These are phyloP conservation scores for Hecatera dysodea DNA, from an alignment of 2,888 invertebrate species.

Conservation along the genomic window DNA sequence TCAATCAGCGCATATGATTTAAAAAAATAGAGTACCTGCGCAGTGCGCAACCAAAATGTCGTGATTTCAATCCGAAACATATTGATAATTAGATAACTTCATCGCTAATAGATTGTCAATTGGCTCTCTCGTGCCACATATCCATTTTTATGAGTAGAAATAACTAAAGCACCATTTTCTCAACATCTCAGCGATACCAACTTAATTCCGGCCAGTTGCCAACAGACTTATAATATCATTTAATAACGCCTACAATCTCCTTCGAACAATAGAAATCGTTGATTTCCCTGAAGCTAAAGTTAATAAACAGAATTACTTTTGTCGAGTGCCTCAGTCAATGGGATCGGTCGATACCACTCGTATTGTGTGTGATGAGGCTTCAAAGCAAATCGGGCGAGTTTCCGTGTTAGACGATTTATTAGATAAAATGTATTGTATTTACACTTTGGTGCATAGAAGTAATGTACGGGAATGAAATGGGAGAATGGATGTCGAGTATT, in stretches of 20 bases:
- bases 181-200: not conserved
- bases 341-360: conserved; percentile 49
- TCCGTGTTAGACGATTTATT: conserved; percentile 51
- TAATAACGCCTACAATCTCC: conserved; percentile 4
- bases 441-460: conserved; percentile 47
- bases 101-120: not conserved
- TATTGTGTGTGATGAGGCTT: conserved; percentile 54
- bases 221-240: conserved; percentile 23
- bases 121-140: too few species aligned
- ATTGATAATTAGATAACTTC: too few species aligned
- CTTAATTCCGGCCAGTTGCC: not conserved
- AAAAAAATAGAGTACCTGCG: too few species aligned
- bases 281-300: conserved; percentile 33
- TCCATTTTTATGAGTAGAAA: too few species aligned
- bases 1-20: too few species aligned
- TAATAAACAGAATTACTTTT: conserved; percentile 59
- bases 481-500: conserved; percentile 1
- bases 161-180: not conserved
- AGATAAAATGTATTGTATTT: conserved; percentile 55
- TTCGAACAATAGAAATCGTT: conserved; percentile 34
- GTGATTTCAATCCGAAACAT: not conserved
- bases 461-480: conserved; percentile 20
- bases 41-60: not conserved
- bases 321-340: conserved; percentile 35
- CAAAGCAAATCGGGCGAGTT: conserved; percentile 43